Base-by-base conservation (phyloP, 2,797 vertebrate genomes). In the Triplophysa yarkandensis region DNA sequence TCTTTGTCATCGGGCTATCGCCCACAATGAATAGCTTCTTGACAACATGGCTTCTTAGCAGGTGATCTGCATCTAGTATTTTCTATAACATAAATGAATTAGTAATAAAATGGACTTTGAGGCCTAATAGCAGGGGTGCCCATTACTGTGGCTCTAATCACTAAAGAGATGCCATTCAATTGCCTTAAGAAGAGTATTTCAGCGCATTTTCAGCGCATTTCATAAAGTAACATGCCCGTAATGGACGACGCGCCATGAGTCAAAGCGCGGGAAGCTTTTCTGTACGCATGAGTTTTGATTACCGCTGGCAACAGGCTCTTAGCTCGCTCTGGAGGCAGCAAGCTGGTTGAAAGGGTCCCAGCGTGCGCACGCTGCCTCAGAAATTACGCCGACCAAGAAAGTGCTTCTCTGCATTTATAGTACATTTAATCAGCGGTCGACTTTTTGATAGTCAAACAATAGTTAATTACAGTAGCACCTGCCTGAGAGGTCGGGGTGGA, bases 401-500 rank as follows among this genome's bases (percentile, higher is more conserved):
- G 94, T 94, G 92, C 93, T 80, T 83, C 85, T 82, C 93, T 93
- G 91, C 94, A 92, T 95, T 95, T 93, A 73, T 55, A 92, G 88
- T 91, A 92, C 94, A 94, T 96, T 96, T 98, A 98, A 98, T 98
- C 96, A 98, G 95, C 93, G 61, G 70, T 76, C 77, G 73, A 28
- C 70, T 77, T 98, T 98, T 96, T 98, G 95, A 98, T 98, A 96
- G 95, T 97, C 95, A 96, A 98, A 98, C 96, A 98, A 98, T 96
- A 95, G 95, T 95, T 98, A 98, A 98, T 98, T 98, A 98, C 95
- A 95, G 95, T 95, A 94, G 94, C 95, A 98, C 96, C 96, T 98
- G 96, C 96, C 95, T 94, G 92, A 93, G 86, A 93, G 94, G 93
- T 93, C 92, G 93, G 92, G 89, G 91, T 86, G 89, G 94, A 93